Percentiles rank a stretch among this genome's conserved stretches.
Conservation (phyloP, 2,888 invertebrate genomes). For the Metopia argyrocephala region DNA sequence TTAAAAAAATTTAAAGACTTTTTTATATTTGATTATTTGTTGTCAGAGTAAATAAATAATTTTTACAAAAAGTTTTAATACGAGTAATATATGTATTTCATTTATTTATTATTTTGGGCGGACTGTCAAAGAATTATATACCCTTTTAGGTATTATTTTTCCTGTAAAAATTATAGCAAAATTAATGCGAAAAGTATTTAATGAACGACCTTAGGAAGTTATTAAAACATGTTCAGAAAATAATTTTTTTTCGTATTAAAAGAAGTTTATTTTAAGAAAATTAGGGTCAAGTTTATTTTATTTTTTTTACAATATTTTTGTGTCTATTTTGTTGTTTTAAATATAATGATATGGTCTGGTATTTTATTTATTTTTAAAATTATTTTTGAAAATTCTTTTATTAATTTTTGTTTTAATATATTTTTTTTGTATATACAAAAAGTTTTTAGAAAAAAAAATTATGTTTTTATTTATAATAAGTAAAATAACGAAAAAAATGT, state of each 20-base stretch:
- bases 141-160: neutral
- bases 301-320: slow-evolving; percentile 22
- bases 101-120: slow-evolving; percentile 53
- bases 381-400: slow-evolving; percentile 62
- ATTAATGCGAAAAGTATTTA: neutral
- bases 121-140: slow-evolving; percentile 51
- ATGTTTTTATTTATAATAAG: neutral
- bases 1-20: neutral
- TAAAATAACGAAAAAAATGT: slow-evolving; percentile 19
- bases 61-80: slow-evolving; percentile 12
- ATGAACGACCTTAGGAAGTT: neutral
- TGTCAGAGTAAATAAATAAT: neutral
- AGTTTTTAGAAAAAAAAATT: slow-evolving; percentile 30
- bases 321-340: slow-evolving; percentile 45
- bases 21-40: neutral
- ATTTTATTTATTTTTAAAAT: slow-evolving; percentile 48
- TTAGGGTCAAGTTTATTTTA: neutral
- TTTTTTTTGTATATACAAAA: slow-evolving; percentile 51
- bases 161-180: slow-evolving; percentile 28
- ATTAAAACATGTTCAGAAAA: slow-evolving; percentile 13
- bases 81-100: slow-evolving; percentile 42
- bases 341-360: slow-evolving; percentile 65
- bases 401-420: slow-evolving; percentile 66
- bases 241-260: slow-evolving; percentile 13
- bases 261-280: neutral